Percentiles rank a stretch among this genome's conserved stretches.
phyloP scores from a whole-genome alignment of 2,888 invertebrate species.

The Nephrotoma guestfalica region DNA sequence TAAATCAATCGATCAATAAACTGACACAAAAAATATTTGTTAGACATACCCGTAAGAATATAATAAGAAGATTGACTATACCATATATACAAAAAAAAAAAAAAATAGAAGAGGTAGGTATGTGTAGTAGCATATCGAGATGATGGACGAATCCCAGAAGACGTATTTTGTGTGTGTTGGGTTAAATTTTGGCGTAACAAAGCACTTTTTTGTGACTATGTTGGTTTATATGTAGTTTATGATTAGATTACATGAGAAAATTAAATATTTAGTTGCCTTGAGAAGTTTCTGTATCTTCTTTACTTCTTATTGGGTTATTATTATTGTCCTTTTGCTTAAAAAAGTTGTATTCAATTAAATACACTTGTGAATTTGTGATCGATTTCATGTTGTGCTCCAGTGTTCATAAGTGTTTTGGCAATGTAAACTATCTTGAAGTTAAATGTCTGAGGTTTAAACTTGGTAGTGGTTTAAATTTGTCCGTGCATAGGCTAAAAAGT shows the following conservation, averaged over 20 bases:
- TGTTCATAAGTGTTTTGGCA: neutral
- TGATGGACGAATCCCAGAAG: neutral
- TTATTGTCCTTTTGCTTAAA: too few species aligned
- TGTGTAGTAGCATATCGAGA: neutral
- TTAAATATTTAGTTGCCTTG: neutral
- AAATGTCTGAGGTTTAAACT: neutral
- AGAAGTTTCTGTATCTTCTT: neutral
- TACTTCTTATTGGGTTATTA: neutral
- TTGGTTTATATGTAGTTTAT: neutral
- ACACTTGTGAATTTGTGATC: neutral
- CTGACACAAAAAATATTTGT: neutral
- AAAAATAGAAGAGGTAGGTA: neutral
- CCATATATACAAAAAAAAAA: neutral
- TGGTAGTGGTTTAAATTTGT: neutral
- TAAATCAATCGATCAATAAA: neutral
- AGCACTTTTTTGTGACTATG: neutral
- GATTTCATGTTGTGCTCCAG: neutral
- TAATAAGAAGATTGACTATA: neutral
- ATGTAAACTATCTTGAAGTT: neutral
- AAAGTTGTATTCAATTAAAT: neutral
- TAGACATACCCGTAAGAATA: neutral
- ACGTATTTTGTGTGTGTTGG: neutral
- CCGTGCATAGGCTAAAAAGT: too few species aligned
- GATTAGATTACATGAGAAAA: neutral
- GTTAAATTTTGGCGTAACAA: neutral